Base-by-base conservation (phyloP, 2,113 vertebrate genomes). In the Ornithorhynchus anatinus region DNA sequence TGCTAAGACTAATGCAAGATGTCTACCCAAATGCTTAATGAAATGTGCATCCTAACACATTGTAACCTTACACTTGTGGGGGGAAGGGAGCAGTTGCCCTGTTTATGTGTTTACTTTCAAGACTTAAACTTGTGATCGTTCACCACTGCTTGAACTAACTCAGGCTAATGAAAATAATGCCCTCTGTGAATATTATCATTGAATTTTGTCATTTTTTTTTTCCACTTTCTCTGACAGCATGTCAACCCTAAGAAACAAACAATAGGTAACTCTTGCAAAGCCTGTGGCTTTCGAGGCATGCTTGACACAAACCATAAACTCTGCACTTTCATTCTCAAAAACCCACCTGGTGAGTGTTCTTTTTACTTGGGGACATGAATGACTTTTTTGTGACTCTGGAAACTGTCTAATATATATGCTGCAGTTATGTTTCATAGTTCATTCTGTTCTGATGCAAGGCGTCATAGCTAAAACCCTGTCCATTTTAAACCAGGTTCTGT, bases 251-350 rank as follows among this genome's bases (percentile, higher is more conserved):
- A 95, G 94, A 99, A 99, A 94, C 98, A 99, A 96, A 99, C 98
- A 87, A 99, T 99, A 89, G 97, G 96, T 86, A 97, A 96, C 82
- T 95, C 96, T 85, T 99, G 97, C 94, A 99, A 99, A 94, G 98
- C 97, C 92, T 99, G 98, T 94, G 98, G 98, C 78, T 94, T 99
- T 90, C 91, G 96, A 71, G 96, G 97, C 95, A 99, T 98, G 97
- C 95, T 99, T 66, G 98, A 99, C 92, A 99, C 96, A 83, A 96
- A 97, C 88, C 97, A 99, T 95, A 99, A 99, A 90, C 97, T 99
- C 87, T 99, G 98, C 94, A 99, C 98, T 4, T 99, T 99, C 94
- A 99, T 99, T 91, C 98, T 99, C 89, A 99, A 99, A 96, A 99
- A 99, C 90, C 97, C 98, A 93, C 97, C 98, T 89, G 98, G 98